Conservation (phyloP, 1,140 invertebrate species). For the Drosophila simulans region DNA sequence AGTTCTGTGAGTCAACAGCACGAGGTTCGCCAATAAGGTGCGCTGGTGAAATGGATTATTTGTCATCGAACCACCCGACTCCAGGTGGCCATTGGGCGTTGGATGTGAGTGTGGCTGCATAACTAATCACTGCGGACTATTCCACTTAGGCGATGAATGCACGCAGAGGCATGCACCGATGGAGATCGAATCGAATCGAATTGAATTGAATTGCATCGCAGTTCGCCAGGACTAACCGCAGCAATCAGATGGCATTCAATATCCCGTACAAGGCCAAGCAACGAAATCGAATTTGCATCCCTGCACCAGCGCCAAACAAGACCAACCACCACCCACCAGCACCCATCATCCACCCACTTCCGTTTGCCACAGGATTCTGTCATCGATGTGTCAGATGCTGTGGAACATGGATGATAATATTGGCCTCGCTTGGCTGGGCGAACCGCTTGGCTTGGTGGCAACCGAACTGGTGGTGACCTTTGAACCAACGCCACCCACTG, state of each 20-base stretch:
- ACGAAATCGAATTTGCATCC: slow-evolving; percentile 67
- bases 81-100: slow-evolving; percentile 4
- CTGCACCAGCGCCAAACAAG: neutral
- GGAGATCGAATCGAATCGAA: slow-evolving; percentile 50
- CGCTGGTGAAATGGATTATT: slow-evolving; percentile 11
- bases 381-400: slow-evolving; percentile 45
- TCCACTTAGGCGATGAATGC: slow-evolving; percentile 12
- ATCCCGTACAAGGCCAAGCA: slow-evolving; percentile 51
- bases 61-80: slow-evolving; percentile 10
- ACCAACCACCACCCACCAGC: neutral
- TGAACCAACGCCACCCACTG: neutral
- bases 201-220: slow-evolving; percentile 52
- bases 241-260: slow-evolving; percentile 39
- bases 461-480: slow-evolving; percentile 32
- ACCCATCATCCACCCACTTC: neutral
- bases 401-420: slow-evolving; percentile 41
- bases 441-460: neutral
- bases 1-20: neutral
- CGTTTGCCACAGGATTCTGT: slow-evolving; percentile 22
- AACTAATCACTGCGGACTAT: slow-evolving; percentile 14
- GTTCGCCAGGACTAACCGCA: slow-evolving; percentile 38
- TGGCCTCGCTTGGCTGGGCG: slow-evolving; percentile 28
- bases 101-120: slow-evolving; percentile 5
- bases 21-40: neutral
- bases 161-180: slow-evolving; percentile 10